Percentiles rank a stretch among this genome's conserved stretches.
These are phyloP conservation scores for Blastomussa wellsi DNA, from an alignment of 92 coral and sea anemone species.

Conservation along the genomic window DNA sequence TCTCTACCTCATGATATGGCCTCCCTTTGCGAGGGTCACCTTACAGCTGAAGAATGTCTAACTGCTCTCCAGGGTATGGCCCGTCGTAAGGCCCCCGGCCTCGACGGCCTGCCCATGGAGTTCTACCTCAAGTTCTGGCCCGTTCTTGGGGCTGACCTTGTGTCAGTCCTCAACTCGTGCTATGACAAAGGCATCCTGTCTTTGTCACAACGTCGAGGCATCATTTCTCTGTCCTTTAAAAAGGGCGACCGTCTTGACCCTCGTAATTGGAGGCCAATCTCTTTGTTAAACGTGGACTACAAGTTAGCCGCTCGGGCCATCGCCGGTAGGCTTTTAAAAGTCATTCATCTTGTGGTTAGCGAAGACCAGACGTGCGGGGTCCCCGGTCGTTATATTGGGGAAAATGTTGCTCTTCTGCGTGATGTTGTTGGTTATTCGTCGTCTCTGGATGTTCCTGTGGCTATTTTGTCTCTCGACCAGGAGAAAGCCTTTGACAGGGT, in stretches of 20 bases:
- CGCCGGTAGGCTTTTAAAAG: not conserved
- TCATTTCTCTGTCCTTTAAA: not conserved
- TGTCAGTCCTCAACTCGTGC: not conserved
- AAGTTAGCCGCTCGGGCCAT: slow-evolving; percentile 10
- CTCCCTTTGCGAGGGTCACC: slow-evolving; percentile 22
- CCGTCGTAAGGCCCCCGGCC: not conserved
- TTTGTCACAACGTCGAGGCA: not conserved
- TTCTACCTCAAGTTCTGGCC: slow-evolving; percentile 10
- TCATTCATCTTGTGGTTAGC: not conserved
- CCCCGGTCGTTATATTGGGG: slow-evolving; percentile 1
- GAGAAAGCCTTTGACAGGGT: slow-evolving; percentile 13
- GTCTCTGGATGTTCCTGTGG: not conserved
- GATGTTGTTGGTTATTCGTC: not conserved
- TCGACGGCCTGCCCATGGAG: slow-evolving; percentile 8
- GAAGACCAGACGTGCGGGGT: slow-evolving; percentile 38
- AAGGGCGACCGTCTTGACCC: slow-evolving; percentile 2
- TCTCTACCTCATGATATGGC: not conserved
- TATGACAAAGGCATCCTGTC: not conserved
- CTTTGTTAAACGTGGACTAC: slow-evolving; percentile 12
- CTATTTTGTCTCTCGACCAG: not conserved
- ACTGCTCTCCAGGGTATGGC: slow-evolving; percentile 18
- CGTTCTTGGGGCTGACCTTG: not conserved
- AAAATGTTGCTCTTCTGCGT: slow-evolving; percentile 4
- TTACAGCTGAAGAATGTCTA: not conserved
- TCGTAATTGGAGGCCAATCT: slow-evolving; percentile 7